phyloP scores from a whole-genome alignment of 2,797 vertebrate genomes.

The Pipistrellus nathusii region DNA sequence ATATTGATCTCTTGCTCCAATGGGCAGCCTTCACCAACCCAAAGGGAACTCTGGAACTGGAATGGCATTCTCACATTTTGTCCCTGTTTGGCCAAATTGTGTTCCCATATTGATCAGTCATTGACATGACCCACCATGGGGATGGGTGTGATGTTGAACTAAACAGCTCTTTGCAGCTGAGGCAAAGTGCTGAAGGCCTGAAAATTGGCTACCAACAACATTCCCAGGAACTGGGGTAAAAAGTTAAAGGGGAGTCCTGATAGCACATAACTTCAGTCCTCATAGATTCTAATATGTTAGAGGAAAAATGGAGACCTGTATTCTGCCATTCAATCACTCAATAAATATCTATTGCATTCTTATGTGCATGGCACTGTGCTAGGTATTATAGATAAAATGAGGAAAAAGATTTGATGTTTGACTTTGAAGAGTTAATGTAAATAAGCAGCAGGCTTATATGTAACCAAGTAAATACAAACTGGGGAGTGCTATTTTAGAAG shows the following conservation, averaged over 20 bases:
- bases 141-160: neutral
- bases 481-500: neutral
- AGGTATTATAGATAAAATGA: neutral
- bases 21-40: neutral
- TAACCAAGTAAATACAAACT: neutral
- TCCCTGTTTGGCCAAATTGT: neutral
- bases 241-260: neutral
- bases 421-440: neutral
- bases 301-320: neutral
- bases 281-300: neutral
- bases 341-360: neutral
- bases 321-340: conserved; percentile 1
- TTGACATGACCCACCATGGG: neutral
- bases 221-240: neutral
- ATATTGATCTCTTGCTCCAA: neutral
- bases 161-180: neutral
- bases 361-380: neutral
- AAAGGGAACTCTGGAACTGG: neutral
- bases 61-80: neutral
- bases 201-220: neutral
- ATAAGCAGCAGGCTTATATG: neutral
- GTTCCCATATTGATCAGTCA: neutral
- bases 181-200: neutral
- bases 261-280: neutral
- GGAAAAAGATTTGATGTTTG: neutral